Base-by-base conservation (phyloP, 2,888 invertebrate species). In the Mimas tiliae region DNA sequence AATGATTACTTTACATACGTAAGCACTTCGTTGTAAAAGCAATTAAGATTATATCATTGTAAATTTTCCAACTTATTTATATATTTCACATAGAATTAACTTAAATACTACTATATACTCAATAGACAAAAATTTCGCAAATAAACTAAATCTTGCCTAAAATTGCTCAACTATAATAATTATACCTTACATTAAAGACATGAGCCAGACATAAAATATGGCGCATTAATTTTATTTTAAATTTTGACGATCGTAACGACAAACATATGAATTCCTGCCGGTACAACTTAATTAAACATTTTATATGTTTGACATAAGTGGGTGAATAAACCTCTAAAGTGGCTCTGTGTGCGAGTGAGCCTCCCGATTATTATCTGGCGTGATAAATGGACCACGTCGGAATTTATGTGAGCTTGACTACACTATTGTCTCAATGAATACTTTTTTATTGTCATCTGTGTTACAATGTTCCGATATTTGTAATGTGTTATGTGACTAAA, bases 341-440 rank as follows among this genome's bases (percentile, higher is more conserved):
- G 89, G 90, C 87, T 87, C 84, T 77, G 79, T 81, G 87, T 82
- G 83, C 82, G 81, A 76, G 76, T 73, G 75, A 72, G 78, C 78
- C 76, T 76, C 72, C 79, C 84, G 93, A 93, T 93, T 82, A 87
- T 85, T 89, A 93, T 93, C 93, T 81, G 68, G 71, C 68, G 80
- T 93, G 93, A 93, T 93, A 93, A 92, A 93, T 93, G 92, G 86
- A 89, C 81, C 87, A 78, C 82, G 91, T 90, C 92, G 90, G 82
- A 90, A 90, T 89, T 90, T 91, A 91, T 89, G 88, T 88, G 85
- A 84, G 84, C 82, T 84, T 86, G 83, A 83, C 87, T 87, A 84
- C 75, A 81, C 92, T 93, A 93, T 93, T 93, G 93, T 93, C 91
- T 93, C 93, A 93, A 93, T 93, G 91, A 91, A 90, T 89, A 85